phyloP scores from a whole-genome alignment of 1,140 invertebrate genomes.

The Drosophila pseudoananassae region DNA sequence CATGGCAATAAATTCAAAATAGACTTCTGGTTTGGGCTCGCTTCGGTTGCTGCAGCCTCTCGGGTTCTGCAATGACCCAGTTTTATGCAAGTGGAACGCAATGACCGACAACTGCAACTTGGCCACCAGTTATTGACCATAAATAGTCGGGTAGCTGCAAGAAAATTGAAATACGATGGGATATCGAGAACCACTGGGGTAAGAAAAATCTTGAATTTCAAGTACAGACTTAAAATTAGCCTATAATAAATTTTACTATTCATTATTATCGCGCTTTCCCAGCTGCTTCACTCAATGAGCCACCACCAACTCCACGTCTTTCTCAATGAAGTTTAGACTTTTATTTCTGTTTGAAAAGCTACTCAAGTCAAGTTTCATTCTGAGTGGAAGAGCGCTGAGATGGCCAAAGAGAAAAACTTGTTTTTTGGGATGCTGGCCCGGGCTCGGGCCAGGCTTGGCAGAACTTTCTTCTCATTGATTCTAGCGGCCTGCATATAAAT shows the following conservation, averaged over 20 bases:
- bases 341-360: constrained; percentile 9
- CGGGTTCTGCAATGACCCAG: constrained; percentile 68
- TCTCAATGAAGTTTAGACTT: constrained; percentile 29
- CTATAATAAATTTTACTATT: not conserved
- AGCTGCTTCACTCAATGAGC: constrained; percentile 40
- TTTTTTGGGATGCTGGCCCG: constrained; percentile 59
- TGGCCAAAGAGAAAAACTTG: constrained; percentile 32
- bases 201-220: not conserved
- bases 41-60: constrained; percentile 16
- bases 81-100: constrained; percentile 81
- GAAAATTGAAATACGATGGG: constrained; percentile 10
- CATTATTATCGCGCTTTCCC: not conserved
- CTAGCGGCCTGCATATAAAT: constrained; percentile 75
- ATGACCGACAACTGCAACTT: constrained; percentile 56
- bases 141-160: constrained; percentile 50
- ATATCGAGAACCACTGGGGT: not conserved
- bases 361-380: constrained; percentile 39
- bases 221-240: not conserved
- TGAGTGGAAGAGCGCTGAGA: constrained; percentile 42
- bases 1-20: constrained; percentile 33
- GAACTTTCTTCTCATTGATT: constrained; percentile 79
- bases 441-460: not conserved
- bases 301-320: constrained; percentile 20
- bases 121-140: constrained; percentile 58
- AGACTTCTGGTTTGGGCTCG: constrained; percentile 19